phyloP scores from a whole-genome alignment of 2,797 vertebrate genomes.

The Coregonus ussuriensis region DNA sequence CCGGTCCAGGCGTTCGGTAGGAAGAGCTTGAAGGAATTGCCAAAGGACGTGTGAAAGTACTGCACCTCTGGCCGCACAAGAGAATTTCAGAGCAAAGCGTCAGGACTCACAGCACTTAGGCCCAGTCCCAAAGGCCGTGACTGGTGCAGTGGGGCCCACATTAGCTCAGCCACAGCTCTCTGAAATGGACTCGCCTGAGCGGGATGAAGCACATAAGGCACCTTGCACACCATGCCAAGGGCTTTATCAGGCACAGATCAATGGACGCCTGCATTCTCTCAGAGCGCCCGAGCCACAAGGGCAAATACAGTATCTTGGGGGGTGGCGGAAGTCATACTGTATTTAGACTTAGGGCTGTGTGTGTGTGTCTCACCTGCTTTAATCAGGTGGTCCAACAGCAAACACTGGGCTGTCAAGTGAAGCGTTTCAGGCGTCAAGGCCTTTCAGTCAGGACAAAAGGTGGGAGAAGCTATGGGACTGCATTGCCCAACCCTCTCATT shows the following conservation, averaged over 20 bases:
- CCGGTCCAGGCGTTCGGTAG: conserved; percentile 20
- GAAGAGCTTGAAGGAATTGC: conserved; percentile 45
- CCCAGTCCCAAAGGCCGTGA: conserved; percentile 81
- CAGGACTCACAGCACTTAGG: conserved; percentile 76
- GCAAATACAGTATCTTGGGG: conserved; percentile 79
- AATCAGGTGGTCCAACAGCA: conserved; percentile 77
- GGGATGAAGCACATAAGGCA: conserved; percentile 80
- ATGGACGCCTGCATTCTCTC: conserved; percentile 77
- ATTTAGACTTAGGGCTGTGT: conserved; percentile 69
- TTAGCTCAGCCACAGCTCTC: conserved; percentile 80
- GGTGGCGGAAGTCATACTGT: conserved; percentile 70
- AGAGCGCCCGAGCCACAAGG: conserved; percentile 72
- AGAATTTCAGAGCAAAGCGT: conserved; percentile 74
- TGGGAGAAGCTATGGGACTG: conserved; percentile 72
- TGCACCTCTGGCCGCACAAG: conserved; percentile 55
- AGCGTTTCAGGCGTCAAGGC: conserved; percentile 74
- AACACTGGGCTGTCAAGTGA: conserved; percentile 77
- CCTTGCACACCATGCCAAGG: conserved; percentile 72
- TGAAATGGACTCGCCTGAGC: conserved; percentile 80
- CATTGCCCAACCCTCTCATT: conserved; percentile 64
- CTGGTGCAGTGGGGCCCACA: conserved; percentile 77
- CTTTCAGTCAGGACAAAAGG: conserved; percentile 79
- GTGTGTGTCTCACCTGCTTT: conserved; percentile 73
- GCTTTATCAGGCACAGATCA: conserved; percentile 82
- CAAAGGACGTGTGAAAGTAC: conserved; percentile 67